These are phyloP conservation scores for Bhutanitis thaidina DNA, from an alignment of 2,888 invertebrate species.

Conservation along the genomic window DNA sequence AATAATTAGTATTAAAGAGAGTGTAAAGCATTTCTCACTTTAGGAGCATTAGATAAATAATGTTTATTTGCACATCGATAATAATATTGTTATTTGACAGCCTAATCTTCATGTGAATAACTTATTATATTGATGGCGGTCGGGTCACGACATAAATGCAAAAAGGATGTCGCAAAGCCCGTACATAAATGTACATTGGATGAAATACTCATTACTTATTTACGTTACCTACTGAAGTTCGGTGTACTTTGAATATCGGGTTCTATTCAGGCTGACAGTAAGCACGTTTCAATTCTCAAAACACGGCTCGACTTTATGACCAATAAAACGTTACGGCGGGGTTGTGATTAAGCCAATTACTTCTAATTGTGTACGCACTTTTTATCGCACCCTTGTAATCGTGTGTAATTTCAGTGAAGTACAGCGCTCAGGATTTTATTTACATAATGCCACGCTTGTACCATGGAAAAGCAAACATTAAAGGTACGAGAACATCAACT, in stretches of 20 bases:
- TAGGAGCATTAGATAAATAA: no score
- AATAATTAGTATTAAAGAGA: no score
- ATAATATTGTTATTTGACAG: no score
- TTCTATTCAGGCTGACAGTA: slow-evolving; percentile 6
- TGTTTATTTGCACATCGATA: no score
- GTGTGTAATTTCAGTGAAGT: slow-evolving; percentile 33
- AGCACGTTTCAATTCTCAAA: slow-evolving; percentile 44
- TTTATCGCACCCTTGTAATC: slow-evolving; percentile 42
- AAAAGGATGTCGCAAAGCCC: no score
- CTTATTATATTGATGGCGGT: no score
- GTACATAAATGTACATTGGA: slow-evolving; percentile 6
- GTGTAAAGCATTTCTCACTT: no score
- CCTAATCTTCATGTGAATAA: no score
- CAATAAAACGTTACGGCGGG: slow-evolving; percentile 53
- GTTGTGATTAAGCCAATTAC: slow-evolving; percentile 56
- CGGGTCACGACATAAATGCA: no score
- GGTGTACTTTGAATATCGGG: slow-evolving; percentile 14
- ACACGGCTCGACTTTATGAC: slow-evolving; percentile 45
- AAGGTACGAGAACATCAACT: no score
- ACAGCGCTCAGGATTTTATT: neutral
- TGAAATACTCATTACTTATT: slow-evolving; percentile 17
- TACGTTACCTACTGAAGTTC: slow-evolving; percentile 6
- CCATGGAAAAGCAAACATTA: no score
- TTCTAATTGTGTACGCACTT: slow-evolving; percentile 45
- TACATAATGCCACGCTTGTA: no score